Conservation (phyloP, 2,797 vertebrate species). For the Gadopsis bispinosus region DNA sequence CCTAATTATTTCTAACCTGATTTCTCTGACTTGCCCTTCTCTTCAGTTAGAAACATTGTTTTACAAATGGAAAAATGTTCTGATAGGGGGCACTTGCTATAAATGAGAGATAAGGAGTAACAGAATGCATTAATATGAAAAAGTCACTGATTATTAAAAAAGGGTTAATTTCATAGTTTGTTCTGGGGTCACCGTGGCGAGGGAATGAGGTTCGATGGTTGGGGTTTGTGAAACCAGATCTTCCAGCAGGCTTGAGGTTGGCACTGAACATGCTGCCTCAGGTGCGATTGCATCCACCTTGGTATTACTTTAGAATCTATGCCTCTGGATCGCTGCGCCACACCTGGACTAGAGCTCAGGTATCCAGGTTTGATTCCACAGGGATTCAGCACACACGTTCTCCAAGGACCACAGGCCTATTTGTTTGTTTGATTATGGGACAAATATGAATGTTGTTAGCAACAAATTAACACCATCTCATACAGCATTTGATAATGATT, state of each 20-base stretch:
- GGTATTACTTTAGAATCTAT: constrained; percentile 43
- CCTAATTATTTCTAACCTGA: background rate
- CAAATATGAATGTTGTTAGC: background rate
- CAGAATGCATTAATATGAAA: background rate
- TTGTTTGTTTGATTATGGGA: background rate
- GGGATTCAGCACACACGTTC: constrained; percentile 8
- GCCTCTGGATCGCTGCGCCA: constrained; percentile 17
- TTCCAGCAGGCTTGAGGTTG: constrained; percentile 40
- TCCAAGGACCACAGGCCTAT: background rate
- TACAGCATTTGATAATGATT: background rate
- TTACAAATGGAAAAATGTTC: background rate
- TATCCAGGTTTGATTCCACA: constrained; percentile 26
- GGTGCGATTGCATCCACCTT: constrained; percentile 3
- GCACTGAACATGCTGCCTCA: constrained; percentile 25
- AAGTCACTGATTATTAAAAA: background rate
- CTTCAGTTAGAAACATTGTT: background rate
- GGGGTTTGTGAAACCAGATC: constrained; percentile 48
- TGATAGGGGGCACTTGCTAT: background rate
- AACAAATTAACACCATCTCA: constrained; percentile 1
- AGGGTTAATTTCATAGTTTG: background rate
- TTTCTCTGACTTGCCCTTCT: background rate
- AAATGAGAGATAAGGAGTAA: background rate
- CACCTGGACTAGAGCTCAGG: constrained; percentile 52
- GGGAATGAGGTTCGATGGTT: constrained; percentile 20
- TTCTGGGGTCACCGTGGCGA: background rate